Percentiles rank a stretch among this genome's conserved stretches.
Evolutionary conservation across 2,113 vertebrate species (phyloP).

Genomic region (Cathartes aura): DNA sequence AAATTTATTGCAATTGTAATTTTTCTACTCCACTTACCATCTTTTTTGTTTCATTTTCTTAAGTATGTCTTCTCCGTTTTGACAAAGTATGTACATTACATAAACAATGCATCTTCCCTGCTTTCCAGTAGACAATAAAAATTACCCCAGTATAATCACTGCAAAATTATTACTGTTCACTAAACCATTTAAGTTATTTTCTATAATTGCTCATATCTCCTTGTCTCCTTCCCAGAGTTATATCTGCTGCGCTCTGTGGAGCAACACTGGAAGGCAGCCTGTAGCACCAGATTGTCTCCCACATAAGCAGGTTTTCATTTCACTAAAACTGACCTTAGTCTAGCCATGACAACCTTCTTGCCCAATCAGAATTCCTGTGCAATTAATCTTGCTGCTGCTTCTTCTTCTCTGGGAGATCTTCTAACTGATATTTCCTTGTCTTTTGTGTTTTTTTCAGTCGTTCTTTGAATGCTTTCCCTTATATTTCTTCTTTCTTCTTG

Average conservation of each 20-base stretch:
- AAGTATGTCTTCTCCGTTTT: background rate
- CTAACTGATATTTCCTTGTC: background rate
- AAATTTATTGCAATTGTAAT: background rate
- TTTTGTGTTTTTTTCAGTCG: background rate
- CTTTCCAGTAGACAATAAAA: background rate
- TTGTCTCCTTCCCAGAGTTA: background rate
- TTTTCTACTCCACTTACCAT: background rate
- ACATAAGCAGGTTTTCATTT: background rate
- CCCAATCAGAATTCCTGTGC: background rate
- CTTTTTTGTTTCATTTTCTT: background rate
- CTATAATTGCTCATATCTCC: background rate
- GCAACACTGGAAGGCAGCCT: background rate
- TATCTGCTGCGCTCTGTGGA: background rate
- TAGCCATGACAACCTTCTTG: fast-evolving
- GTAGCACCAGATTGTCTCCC: background rate
- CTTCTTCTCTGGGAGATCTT: background rate
- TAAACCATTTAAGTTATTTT: background rate
- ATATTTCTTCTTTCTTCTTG: background rate
- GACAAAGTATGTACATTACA: background rate
- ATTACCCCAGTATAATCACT: background rate
- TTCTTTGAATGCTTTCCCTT: background rate
- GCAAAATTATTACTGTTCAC: background rate
- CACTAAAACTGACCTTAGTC: background rate
- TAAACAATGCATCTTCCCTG: background rate
- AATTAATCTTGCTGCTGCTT: background rate